Base-by-base conservation (phyloP, 2,797 vertebrate species). In the Lutra lutra region DNA sequence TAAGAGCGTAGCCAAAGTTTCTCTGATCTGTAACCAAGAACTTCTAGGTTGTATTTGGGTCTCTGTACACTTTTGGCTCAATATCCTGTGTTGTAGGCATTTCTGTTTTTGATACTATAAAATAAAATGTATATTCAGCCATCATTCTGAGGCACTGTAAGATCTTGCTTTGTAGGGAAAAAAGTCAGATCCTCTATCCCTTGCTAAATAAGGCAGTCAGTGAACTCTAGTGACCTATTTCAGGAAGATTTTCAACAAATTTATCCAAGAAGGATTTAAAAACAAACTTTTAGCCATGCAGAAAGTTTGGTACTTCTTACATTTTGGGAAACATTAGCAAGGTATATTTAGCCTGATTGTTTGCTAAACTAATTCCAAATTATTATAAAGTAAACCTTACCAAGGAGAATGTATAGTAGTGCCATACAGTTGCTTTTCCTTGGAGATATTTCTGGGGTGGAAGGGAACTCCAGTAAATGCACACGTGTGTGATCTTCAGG, bases 281-380 rank as follows among this genome's bases (percentile, higher is more conserved):
- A 94, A 82, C 54, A 40, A 54, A 1, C 18, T 54, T 54, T 68
- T 48, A 58, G 29, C 15, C 1, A 54, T 7, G 51, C 14, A 83
- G 18, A 54, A 94, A 78, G 43, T 79, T 80, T 2, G 1, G 20
- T 72, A 78, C 23, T 75, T 66, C 48, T 70, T 80, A 54, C 0
- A 27, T 12, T 89, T 94, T 66, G 68, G 27, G 25, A 92, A 80
- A 27, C 58, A 32, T 29, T 83, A 86, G 38, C 38, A 78, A 80
- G 38, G 25, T 54, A 15, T 79, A 25, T 21, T 72, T 95, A 62
- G 38, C 18, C 25, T 21, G 60, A 58, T 56, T 86, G 23, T 86
- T 86, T 90, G 66, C 60, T 77, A 80, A 92, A 5, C 46, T 89
- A 60, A 58, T 83, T 97, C 21, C 66, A 56, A n/a, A n/a, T 66